phyloP scores from a whole-genome alignment of 2,113 vertebrate genomes.

The Zosterops japonicus region DNA sequence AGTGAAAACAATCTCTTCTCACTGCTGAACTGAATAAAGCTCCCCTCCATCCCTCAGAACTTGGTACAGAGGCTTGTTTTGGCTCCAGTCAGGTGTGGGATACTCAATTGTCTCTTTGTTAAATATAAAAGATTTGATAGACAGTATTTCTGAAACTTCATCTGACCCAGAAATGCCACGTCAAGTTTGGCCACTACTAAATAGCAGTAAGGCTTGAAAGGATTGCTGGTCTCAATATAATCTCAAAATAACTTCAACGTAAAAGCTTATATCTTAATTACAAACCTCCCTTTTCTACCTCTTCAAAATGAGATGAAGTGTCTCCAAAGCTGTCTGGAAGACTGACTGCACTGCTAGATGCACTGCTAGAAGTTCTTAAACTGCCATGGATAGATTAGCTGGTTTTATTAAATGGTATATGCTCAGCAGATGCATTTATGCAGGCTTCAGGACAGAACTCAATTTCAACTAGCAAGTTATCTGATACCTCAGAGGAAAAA shows the following conservation, averaged over 20 bases:
- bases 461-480: background rate
- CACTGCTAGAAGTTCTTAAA: background rate
- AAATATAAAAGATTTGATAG: background rate
- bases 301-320: background rate
- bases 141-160: background rate
- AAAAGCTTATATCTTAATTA: background rate
- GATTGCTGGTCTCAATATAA: background rate
- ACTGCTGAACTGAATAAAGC: background rate
- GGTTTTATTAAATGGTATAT: background rate
- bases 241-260: background rate
- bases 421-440: background rate
- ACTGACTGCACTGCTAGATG: background rate
- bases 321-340: background rate
- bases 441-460: background rate
- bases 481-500: background rate
- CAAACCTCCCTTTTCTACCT: background rate
- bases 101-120: background rate
- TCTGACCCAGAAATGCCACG: background rate
- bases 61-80: background rate
- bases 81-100: background rate
- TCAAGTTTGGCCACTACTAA: background rate
- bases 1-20: background rate
- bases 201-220: background rate
- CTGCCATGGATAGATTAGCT: background rate
- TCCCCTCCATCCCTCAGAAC: background rate